These are phyloP conservation scores for Apistogramma diplotaenia DNA, from an alignment of 2,113 vertebrate species.

Conservation along the genomic window DNA sequence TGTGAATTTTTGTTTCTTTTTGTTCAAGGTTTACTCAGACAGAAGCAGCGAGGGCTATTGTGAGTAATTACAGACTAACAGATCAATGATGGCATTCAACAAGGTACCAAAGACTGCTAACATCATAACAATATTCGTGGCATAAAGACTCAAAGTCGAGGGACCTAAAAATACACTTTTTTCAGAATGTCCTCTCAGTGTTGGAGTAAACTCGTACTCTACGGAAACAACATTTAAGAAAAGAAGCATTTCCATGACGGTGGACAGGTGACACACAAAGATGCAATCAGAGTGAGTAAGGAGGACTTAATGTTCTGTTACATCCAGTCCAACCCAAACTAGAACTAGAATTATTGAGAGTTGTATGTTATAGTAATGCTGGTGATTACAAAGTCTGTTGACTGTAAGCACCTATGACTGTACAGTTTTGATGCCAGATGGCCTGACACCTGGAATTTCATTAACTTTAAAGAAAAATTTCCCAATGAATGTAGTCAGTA, in stretches of 20 bases:
- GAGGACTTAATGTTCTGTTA: neutral
- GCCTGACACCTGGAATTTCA: neutral
- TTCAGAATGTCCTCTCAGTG: neutral
- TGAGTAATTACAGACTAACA: neutral
- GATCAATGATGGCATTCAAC: neutral
- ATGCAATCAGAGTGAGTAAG: neutral
- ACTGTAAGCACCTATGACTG: neutral
- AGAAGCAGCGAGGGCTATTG: neutral
- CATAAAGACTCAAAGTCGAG: neutral
- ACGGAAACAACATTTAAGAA: neutral
- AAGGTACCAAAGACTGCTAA: neutral
- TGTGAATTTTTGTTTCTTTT: no score
- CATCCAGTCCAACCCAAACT: neutral
- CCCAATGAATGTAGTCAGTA: neutral
- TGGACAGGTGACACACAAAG: neutral
- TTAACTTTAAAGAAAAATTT: neutral
- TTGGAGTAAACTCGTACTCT: neutral
- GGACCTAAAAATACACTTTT: neutral
- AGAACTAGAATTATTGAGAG: neutral
- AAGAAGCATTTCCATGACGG: neutral
- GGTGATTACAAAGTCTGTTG: neutral
- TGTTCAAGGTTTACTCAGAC: neutral
- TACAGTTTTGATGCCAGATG: neutral
- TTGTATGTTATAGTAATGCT: neutral
- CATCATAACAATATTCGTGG: neutral